Evolutionary conservation across 1,140 invertebrate species (phyloP), one percentile per base, ranked within the genome.

Genomic region (Dinoponera quadriceps): DNA sequence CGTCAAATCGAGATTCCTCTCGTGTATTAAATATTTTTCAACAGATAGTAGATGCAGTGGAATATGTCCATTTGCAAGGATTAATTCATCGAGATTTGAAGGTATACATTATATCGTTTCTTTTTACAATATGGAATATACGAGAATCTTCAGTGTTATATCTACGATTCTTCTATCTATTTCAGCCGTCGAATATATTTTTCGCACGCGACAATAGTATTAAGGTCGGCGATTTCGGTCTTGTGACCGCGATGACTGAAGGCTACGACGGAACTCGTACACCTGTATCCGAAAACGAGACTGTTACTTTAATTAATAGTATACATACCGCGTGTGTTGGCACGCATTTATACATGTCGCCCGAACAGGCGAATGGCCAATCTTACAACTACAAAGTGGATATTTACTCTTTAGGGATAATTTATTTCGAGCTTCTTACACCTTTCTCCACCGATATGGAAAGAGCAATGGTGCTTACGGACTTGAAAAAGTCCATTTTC

Each of bases 141-240:
- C n/a, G 33, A 51, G 38, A 33, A 63, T 49, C 11, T 83, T 90
- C 9, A 85, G 63, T 71, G 69, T 62, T 77, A 48, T 78, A 55
- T 57, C 11, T 38, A 60, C 83, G 54, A 80, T 14, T 68, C 54
- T 9, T 49, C 1, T 49, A 13, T 68, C n/a, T 83, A 83, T 95
- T 95, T 77, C 91, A 97, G 96, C 98, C 98, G 2, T 98, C 98
- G 62, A 99, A 99, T 93, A 99, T 99, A 89, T 99, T 99, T 93
- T 99, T 99, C 92, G 97, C 98, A 0, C 95, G 96, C 68, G 98
- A 99, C 94, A 97, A 97, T 5, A 96, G 96, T 86, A 96, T 99
- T 3, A 99, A 99, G 95, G 97, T 99, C 62, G 99, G 98, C 4
- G 99, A 99, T 94, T 99, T 99, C 95, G 99, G 99, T 0, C 95